Base-by-base conservation (phyloP, 2,797 vertebrate species). In the Heterohyrax brucei region DNA sequence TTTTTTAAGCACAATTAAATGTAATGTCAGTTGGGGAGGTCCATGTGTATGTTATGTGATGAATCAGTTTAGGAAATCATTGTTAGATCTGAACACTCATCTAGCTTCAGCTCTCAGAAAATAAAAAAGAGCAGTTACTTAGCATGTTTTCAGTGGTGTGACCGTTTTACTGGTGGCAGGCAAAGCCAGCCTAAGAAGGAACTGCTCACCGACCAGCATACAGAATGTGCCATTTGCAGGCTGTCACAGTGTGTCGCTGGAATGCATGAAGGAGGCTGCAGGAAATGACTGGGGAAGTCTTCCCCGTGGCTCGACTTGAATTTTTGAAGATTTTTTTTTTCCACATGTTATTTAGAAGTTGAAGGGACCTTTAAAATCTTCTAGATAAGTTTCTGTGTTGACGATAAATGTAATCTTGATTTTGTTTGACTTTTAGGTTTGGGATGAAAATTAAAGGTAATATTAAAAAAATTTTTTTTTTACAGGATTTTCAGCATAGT, bases 391-490 rank as follows among this genome's bases (percentile, higher is more conserved):
- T 87, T 59, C 22, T 10, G 0, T 70, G 68, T 44, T 72, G 48
- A 85, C 93, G 82, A 66, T 5, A 77, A 93, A 73, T 12, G 22
- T 6, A 39, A 33, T 89, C 16, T 9, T 39, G 76, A 44, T n/a
- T 95, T 78, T 82, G 24, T 94, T 93, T 66, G 77, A 12, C n/a
- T 87, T 89, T 83, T 64, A 22, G 9, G 84, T 81, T 87, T 96
- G 59, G n/a, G 39, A 68, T 77, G n/a, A 39, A 70, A 48, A 14
- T 50, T 75, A 70, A 28, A 84, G 89, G 28, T 56, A 61, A 53
- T 19, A 0, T 78, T 53, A 33, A 70, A 68, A 70, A 1, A 46
- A n/a, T 77, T 68, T 95, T 39, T 33, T 30, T 90, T 33, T 3
- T 66, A n/a, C 84, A 93, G 80, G 84, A 50, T 28, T 77, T 88